Base-by-base conservation (phyloP, 2,888 invertebrate genomes). In the Lamproptera curius region DNA sequence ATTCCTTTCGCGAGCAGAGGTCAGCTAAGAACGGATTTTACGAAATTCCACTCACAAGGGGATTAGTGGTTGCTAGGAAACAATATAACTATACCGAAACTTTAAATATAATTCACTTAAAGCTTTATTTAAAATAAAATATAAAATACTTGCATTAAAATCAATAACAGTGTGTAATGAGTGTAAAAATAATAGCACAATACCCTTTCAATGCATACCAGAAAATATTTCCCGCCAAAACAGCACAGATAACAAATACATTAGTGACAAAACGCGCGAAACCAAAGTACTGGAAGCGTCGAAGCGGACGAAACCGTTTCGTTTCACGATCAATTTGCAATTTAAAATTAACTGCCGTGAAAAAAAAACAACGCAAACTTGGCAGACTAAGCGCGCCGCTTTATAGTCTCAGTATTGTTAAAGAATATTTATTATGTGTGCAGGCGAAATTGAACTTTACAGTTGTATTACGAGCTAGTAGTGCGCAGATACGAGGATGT, bases 331-430 rank as follows among this genome's bases (percentile, higher is more conserved):
- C 49, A 44, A 35, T 44, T 39, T 26, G 26, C 43, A 49, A 44
- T 44, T 44, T 40, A 44, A 49, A 49, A 49, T 49, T 44, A 49
- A 49, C 44, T 39, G 23, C 15, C 23, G 9, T 13, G 42, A 41
- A 34, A 38, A 28, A 42, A 39, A 17, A 45, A 36, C 31, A 41
- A 10, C 40, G 8, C 35, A n/a, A n/a, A n/a, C 36, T 46, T 46
- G 46, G 41, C 46, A 43, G 44, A 23, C 40, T 40, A 2, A 23
- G 28, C 26, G 13, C 8, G 28, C 17, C 26, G 16, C 38, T 38
- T 46, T 46, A 34, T 34, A 34, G 46, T 40, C 34, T 40, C 23
- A 34, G 23, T 35, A 35, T 35, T 31, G 16, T 23, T 13, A 23
- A 16, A 16, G 8, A 14, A 33, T 38, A 26, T n/a, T n/a, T n/a